Conservation (phyloP, 2,888 invertebrate species). For the Pachydiplax longipennis region DNA sequence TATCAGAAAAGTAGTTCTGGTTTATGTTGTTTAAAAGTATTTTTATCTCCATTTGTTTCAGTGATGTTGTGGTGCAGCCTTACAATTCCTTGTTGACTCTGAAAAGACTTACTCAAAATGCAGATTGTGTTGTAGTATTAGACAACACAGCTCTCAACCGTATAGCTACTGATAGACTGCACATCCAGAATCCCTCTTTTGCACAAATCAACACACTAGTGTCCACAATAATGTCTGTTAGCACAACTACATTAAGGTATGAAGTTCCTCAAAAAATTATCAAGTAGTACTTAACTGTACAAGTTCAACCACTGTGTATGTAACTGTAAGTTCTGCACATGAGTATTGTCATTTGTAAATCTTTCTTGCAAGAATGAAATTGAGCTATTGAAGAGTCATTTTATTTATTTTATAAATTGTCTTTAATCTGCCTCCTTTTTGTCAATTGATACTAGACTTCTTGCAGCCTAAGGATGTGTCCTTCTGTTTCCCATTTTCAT, state of each 20-base stretch:
- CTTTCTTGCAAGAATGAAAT: no score
- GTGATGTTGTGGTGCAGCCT: constrained; percentile 96
- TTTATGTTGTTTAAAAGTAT: no score
- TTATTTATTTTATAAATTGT: no score
- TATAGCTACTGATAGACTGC: constrained; percentile 90
- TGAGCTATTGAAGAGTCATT: no score
- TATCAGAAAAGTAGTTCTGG: not conserved
- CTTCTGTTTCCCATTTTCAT: no score
- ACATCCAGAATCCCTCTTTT: constrained; percentile 95
- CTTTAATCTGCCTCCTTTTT: no score
- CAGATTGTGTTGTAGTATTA: constrained; percentile 95
- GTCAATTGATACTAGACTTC: no score
- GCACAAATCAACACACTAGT: constrained; percentile 97
- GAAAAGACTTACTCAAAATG: constrained; percentile 91
- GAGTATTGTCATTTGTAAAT: no score
- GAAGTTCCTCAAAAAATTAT: not conserved
- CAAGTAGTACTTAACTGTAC: no score
- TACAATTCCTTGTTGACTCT: constrained; percentile 95
- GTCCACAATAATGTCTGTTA: constrained; percentile 98
- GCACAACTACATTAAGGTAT: constrained; percentile 90
- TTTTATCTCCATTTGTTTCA: constrained; percentile 58
- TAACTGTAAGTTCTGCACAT: no score
- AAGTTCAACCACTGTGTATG: no score
- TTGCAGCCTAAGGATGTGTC: no score
- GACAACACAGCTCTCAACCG: constrained; percentile 97